These are phyloP conservation scores for Acinonyx jubatus DNA, from an alignment of 2,113 vertebrate species.

Conservation along the genomic window DNA sequence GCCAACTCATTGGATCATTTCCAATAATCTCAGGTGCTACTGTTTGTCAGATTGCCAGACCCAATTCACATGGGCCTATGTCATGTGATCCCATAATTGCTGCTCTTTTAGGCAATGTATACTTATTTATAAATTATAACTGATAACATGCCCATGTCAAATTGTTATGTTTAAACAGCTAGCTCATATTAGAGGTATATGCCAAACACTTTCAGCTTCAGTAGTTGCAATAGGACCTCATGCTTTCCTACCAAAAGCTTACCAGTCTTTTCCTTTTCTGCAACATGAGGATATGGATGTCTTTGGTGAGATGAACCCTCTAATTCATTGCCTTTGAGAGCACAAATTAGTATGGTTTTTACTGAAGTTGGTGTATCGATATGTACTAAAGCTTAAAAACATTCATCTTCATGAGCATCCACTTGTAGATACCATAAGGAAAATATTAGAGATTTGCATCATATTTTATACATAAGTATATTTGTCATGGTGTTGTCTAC, in stretches of 20 bases:
- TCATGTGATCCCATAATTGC: neutral
- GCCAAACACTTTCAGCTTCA: neutral
- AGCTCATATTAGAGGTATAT: neutral
- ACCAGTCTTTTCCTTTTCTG: neutral
- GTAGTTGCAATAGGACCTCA: conserved; percentile 1
- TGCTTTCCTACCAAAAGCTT: neutral
- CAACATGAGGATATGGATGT: neutral
- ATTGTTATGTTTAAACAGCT: conserved; percentile 3
- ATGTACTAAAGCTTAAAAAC: neutral
- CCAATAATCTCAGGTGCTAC: neutral
- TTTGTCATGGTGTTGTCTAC: conserved; percentile 8
- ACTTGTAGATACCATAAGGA: neutral
- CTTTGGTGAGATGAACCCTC: neutral
- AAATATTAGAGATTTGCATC: neutral
- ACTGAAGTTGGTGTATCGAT: neutral
- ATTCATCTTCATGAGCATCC: neutral
- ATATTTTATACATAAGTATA: neutral
- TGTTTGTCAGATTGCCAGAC: neutral
- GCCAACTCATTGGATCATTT: neutral
- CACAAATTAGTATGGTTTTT: neutral
- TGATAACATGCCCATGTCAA: neutral
- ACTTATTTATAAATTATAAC: neutral
- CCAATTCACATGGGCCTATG: neutral
- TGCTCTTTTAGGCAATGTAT: neutral
- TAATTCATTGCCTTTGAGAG: neutral